Conservation (phyloP, 2,797 vertebrate genomes). For the Manis pentadactyla region DNA sequence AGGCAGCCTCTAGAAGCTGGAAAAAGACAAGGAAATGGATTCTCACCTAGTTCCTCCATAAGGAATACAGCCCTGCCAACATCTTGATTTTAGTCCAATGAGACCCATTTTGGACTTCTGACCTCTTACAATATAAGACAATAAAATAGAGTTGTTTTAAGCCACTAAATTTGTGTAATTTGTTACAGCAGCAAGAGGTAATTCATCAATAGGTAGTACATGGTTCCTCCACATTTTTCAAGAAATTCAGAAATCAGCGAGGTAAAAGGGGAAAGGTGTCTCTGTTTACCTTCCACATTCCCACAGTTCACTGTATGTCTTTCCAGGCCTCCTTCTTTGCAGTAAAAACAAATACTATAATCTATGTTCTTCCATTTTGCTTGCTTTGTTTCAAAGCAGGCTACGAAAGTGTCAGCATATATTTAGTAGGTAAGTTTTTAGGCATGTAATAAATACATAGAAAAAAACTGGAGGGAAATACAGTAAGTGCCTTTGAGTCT, state of each 20-base stretch:
- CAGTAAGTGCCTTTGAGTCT: background rate
- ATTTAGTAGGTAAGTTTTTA: background rate
- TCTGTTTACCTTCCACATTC: background rate
- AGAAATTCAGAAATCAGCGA: background rate
- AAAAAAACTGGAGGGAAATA: constrained; percentile 5
- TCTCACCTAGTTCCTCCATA: background rate
- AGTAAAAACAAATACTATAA: background rate
- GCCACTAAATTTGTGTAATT: background rate
- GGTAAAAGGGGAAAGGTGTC: background rate
- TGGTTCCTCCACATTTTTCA: background rate
- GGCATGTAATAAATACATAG: background rate
- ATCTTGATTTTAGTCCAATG: background rate
- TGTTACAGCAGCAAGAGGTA: background rate
- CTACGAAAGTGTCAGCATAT: background rate
- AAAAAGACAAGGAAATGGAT: background rate
- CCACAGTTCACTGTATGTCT: background rate
- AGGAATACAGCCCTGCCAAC: background rate
- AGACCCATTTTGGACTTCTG: background rate
- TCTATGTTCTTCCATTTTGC: background rate
- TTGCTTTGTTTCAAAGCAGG: constrained; percentile 30
- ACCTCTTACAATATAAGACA: background rate
- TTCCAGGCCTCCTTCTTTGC: background rate
- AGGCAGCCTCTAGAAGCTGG: background rate
- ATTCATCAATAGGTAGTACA: background rate
- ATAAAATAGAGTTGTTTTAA: background rate